Conservation (phyloP, 2,113 vertebrate species). For the Bubo scandiacus region DNA sequence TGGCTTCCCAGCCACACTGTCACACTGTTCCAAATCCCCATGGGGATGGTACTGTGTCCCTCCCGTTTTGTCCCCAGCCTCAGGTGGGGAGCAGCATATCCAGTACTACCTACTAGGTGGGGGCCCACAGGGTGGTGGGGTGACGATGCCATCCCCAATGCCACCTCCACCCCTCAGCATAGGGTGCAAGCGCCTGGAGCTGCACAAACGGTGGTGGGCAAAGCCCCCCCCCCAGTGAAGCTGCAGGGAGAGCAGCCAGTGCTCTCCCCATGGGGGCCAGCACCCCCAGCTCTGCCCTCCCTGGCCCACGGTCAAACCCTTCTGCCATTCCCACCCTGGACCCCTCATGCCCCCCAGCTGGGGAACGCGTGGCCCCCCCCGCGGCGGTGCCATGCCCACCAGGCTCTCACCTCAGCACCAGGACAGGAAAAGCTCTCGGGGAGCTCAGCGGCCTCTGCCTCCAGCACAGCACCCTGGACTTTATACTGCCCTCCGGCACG, state of each 20-base stretch:
- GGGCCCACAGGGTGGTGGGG: neutral
- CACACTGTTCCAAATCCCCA: rapidly evolving
- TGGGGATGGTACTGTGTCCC: neutral
- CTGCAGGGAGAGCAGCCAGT: rapidly evolving
- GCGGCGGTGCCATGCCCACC: rapidly evolving
- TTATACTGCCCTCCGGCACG: neutral
- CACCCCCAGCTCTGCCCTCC: neutral
- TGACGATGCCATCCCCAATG: neutral
- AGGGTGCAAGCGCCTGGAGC: neutral
- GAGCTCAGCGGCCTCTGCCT: neutral
- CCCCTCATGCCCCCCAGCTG: neutral
- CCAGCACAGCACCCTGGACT: neutral
- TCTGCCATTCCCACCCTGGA: neutral
- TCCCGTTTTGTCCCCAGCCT: neutral
- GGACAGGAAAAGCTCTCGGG: neutral
- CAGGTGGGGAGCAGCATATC: neutral
- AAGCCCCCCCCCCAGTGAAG: neutral
- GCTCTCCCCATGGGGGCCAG: neutral
- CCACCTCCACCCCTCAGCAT: neutral
- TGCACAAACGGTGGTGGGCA: neutral
- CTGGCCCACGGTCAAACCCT: neutral
- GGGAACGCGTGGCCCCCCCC: rapidly evolving
- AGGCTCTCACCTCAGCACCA: neutral
- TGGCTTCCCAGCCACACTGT: neutral
- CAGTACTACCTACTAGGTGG: neutral